A percentile compares a stretch with the other conserved stretches of the same genome.
Evolutionary conservation across 2,888 invertebrate species (phyloP).

Genomic region (Volucella inflata): DNA sequence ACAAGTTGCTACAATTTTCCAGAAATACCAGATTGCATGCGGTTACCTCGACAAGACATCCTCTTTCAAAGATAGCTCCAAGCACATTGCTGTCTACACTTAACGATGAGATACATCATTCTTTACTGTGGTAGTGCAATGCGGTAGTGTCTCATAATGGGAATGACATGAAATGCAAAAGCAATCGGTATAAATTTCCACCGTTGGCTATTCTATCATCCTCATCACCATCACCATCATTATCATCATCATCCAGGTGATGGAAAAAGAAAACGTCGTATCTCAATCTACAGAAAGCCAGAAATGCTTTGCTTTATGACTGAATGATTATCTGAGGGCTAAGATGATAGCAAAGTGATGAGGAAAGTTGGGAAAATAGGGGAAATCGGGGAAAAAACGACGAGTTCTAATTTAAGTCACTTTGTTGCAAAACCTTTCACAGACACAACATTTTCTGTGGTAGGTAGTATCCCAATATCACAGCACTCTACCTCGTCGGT

Average conservation of each 20-base stretch:
- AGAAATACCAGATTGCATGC: slow-evolving; percentile 49
- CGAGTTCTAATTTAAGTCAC: slow-evolving; percentile 71
- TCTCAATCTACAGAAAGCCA: slow-evolving; percentile 29
- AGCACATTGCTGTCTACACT: slow-evolving; percentile 61
- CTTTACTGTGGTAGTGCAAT: slow-evolving; percentile 30
- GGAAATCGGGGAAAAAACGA: slow-evolving; percentile 18
- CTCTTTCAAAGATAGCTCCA: slow-evolving; percentile 47
- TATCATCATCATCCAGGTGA: slow-evolving; percentile 53
- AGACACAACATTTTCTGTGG: slow-evolving; percentile 64
- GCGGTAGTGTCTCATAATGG: slow-evolving; percentile 46
- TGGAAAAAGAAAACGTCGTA: slow-evolving; percentile 28
- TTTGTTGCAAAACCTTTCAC: slow-evolving; percentile 72
- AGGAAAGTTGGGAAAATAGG: slow-evolving; percentile 14
- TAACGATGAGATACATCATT: slow-evolving; percentile 49
- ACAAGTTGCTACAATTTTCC: slow-evolving; percentile 33
- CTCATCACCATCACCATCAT: slow-evolving; percentile 32
- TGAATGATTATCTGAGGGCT: slow-evolving; percentile 69
- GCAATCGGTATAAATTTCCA: slow-evolving; percentile 63
- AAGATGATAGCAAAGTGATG: slow-evolving; percentile 52
- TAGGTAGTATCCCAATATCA: slow-evolving; percentile 63
- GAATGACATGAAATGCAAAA: slow-evolving; percentile 64
- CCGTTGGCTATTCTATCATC: slow-evolving; percentile 66
- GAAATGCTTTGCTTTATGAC: slow-evolving; percentile 50
- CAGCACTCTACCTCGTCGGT: slow-evolving; percentile 49
- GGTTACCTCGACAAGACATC: slow-evolving; percentile 33